Evolutionary conservation across 2,888 invertebrate genomes (phyloP).

Genomic region (Caenorhabditis wallacei): DNA sequence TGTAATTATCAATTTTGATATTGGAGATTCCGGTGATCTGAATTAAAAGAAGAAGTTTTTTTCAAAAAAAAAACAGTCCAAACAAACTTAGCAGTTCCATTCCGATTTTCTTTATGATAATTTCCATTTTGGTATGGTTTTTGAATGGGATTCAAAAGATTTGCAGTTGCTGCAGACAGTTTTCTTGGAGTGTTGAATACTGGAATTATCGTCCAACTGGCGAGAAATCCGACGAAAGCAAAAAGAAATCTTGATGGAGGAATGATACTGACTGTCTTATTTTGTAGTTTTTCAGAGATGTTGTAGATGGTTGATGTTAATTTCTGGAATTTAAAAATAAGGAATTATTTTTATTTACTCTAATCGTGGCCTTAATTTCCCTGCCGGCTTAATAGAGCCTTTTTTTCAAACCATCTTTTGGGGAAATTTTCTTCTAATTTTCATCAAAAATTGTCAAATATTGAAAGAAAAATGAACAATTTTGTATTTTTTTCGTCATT

Average conservation of each 20-base stretch:
- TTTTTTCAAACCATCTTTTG: too few relatives aligned
- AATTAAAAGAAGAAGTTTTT: not conserved
- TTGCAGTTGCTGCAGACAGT: not conserved
- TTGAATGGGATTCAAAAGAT: not conserved
- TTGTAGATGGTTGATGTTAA: not conserved
- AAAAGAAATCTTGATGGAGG: constrained; percentile 37
- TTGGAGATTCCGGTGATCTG: not conserved
- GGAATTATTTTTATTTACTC: too few relatives aligned
- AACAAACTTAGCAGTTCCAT: not conserved
- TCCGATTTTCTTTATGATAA: constrained; percentile 1
- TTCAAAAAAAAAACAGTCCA: not conserved
- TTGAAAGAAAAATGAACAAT: too few relatives aligned
- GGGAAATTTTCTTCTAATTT: too few relatives aligned
- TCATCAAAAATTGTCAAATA: too few relatives aligned
- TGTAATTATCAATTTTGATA: constrained; percentile 9
- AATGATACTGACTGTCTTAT: constrained; percentile 19
- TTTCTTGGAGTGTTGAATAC: constrained; percentile 20
- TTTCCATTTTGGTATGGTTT: not conserved
- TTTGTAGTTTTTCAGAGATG: constrained; percentile 18
- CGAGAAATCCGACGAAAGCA: constrained; percentile 8
- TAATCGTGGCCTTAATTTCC: too few relatives aligned
- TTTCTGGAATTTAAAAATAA: constrained; percentile 38
- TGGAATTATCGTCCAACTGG: constrained; percentile 39
- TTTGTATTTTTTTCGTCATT: too few relatives aligned
- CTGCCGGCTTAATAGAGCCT: too few relatives aligned